phyloP scores from a whole-genome alignment of 1,140 invertebrate species.

The Neodiprion virginianus region DNA sequence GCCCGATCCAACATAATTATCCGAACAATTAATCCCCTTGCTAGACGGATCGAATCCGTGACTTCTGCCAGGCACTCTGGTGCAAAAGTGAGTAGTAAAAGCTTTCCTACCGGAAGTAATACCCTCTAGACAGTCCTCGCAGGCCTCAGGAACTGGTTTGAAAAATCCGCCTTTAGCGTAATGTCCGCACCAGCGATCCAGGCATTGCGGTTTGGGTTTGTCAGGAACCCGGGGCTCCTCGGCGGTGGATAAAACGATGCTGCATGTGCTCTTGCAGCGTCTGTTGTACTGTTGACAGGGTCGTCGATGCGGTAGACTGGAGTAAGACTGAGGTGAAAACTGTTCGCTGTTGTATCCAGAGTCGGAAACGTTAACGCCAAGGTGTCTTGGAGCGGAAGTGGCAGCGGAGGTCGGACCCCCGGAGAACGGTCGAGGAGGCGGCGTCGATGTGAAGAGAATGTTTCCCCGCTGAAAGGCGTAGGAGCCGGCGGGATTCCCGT shows the following conservation, averaged over 20 bases:
- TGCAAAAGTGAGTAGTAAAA: constrained; percentile 57
- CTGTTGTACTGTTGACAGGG: constrained; percentile 53
- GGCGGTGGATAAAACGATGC: constrained; percentile 67
- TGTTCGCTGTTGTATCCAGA: constrained; percentile 64
- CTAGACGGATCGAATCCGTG: constrained; percentile 25
- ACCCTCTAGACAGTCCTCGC: constrained; percentile 49
- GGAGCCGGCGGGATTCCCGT: constrained; percentile 17
- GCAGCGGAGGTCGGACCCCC: neutral
- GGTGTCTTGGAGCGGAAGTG: constrained; percentile 25
- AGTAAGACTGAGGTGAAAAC: constrained; percentile 51
- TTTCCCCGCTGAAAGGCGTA: constrained; percentile 64
- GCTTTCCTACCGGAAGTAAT: constrained; percentile 38
- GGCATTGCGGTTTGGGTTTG: constrained; percentile 31
- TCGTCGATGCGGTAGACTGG: constrained; percentile 42
- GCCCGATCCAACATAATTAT: constrained; percentile 18
- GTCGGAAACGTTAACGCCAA: constrained; percentile 43
- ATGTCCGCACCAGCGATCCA: constrained; percentile 54
- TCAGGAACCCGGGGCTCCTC: constrained; percentile 41
- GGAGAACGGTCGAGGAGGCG: constrained; percentile 43
- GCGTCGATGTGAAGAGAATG: constrained; percentile 63
- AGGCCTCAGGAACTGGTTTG: constrained; percentile 55
- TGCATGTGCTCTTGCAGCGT: constrained; percentile 72
- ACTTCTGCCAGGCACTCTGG: constrained; percentile 47
- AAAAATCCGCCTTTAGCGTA: constrained; percentile 40
- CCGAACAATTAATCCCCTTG: too few species aligned